Evolutionary conservation across 2,888 invertebrate species (phyloP).

Genomic region (Erebia aethiops): DNA sequence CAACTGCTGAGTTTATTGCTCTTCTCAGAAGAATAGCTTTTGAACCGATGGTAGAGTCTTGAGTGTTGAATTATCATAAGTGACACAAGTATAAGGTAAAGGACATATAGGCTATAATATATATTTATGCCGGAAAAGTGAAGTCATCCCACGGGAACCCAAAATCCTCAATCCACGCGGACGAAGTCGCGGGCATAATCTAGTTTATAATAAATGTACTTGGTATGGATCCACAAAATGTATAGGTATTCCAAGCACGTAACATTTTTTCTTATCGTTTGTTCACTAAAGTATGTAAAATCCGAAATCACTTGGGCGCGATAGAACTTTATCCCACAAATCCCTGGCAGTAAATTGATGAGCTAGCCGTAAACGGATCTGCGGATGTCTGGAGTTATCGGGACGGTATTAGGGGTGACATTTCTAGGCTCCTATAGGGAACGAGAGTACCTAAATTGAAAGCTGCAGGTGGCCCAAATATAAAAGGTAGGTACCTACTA

Average conservation of each 20-base stretch:
- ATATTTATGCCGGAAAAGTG: too few species aligned
- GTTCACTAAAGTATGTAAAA: slow-evolving; percentile 28
- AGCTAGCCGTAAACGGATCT: slow-evolving; percentile 38
- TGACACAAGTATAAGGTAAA: too few species aligned
- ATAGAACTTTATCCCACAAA: slow-evolving; percentile 39
- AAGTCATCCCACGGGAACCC: too few species aligned
- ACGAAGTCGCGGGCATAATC: too few species aligned
- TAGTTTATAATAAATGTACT: neutral
- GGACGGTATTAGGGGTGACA: slow-evolving; percentile 8
- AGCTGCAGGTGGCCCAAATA: neutral
- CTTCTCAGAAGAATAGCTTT: too few species aligned
- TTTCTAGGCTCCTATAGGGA: slow-evolving; percentile 14
- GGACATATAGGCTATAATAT: too few species aligned
- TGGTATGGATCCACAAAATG: neutral
- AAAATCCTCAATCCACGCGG: too few species aligned
- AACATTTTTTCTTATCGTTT: slow-evolving; percentile 11
- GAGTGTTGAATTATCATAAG: too few species aligned
- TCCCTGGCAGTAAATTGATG: slow-evolving; percentile 43
- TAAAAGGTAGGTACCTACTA: neutral
- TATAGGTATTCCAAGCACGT: neutral
- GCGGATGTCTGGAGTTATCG: slow-evolving; percentile 16
- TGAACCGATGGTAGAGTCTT: too few species aligned
- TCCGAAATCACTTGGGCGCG: slow-evolving; percentile 41
- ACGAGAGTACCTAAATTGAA: slow-evolving; percentile 4
- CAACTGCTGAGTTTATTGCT: too few species aligned